Conservation (phyloP, 1,140 invertebrate genomes). For the Sipha flava region DNA sequence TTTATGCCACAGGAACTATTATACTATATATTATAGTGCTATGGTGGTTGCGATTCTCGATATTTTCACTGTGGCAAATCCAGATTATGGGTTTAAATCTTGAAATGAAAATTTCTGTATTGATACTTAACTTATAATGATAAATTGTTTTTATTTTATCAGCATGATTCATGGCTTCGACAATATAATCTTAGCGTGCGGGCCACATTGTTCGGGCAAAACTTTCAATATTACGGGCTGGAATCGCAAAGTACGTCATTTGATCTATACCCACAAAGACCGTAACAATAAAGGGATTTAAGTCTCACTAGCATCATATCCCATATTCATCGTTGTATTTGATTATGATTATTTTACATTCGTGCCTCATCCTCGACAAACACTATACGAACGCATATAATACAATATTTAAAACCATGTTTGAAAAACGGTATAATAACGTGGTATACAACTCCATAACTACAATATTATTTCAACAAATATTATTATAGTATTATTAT, state of each 20-base stretch:
- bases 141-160: conserved; percentile 1
- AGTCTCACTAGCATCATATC: not conserved
- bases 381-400: no score
- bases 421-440: no score
- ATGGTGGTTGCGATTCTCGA: no score
- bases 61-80: not conserved
- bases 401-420: no score
- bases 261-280: not conserved
- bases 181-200: conserved; percentile 10
- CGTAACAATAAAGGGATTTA: not conserved
- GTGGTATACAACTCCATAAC: no score
- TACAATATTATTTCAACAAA: no score
- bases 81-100: not conserved
- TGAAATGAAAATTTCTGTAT: not conserved
- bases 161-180: not conserved
- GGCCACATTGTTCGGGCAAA: conserved; percentile 9
- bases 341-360: no score
- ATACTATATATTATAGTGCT: no score
- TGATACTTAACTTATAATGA: not conserved
- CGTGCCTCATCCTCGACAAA: no score
- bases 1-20: no score
- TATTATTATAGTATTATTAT: no score
- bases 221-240: conserved; percentile 4
- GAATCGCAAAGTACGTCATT: conserved; percentile 4
- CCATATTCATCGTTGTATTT: not conserved